These are phyloP conservation scores for Anseranas semipalmata DNA, from an alignment of 2,113 vertebrate genomes.

Conservation along the genomic window DNA sequence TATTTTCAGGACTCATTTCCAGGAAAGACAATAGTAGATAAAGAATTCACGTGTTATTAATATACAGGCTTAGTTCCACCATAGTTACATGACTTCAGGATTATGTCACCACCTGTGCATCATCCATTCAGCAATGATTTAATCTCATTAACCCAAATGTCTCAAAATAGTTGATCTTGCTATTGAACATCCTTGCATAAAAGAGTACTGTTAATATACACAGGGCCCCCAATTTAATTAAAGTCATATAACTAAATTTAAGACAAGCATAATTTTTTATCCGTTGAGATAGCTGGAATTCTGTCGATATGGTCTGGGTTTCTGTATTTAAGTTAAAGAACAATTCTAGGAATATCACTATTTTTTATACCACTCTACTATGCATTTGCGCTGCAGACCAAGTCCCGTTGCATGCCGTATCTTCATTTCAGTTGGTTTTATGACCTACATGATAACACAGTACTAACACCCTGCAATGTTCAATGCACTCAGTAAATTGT, in stretches of 20 bases:
- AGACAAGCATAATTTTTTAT: background rate
- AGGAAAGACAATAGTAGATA: background rate
- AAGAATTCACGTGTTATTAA: background rate
- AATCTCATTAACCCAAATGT: constrained; percentile 12
- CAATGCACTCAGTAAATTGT: background rate
- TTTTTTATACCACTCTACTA: background rate
- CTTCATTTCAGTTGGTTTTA: background rate
- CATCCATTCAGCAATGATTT: constrained; percentile 52
- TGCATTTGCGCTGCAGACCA: background rate
- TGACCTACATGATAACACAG: background rate
- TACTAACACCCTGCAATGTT: background rate
- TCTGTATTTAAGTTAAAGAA: background rate
- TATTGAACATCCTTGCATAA: background rate
- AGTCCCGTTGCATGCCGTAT: fast-evolving
- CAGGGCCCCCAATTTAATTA: background rate
- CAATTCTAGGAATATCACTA: background rate
- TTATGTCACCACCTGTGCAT: constrained; percentile 47
- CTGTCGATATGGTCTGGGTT: background rate
- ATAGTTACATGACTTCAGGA: constrained; percentile 6
- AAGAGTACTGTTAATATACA: background rate
- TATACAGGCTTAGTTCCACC: background rate
- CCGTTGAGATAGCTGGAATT: background rate
- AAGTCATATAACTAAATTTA: background rate
- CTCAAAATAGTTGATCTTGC: background rate
- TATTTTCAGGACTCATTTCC: background rate